Evolutionary conservation across 2,888 invertebrate genomes (phyloP), one percentile per base, ranked within the genome.

Genomic region (Chrysolina oricalcia): DNA sequence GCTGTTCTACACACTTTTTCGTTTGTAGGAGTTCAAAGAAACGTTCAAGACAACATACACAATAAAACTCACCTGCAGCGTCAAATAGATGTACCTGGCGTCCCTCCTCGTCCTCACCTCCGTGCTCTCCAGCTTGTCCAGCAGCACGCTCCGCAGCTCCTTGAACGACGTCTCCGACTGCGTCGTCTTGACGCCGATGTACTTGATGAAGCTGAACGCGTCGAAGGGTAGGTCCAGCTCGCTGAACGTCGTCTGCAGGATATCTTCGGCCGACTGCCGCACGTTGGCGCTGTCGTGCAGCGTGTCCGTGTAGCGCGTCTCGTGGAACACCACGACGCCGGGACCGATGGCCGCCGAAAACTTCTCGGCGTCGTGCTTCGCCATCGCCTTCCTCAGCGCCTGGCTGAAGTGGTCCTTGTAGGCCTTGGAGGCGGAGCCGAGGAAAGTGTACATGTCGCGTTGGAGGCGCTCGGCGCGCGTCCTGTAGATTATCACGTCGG

Each of bases 401-500:
- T 90, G 88, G 78, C 92, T 91, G 87, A 96, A 95, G 88, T 95
- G 94, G 81, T 92, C 91, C 73, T 91, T 91, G 86, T 94, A 96
- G 8, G 94, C 94, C 80, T 92, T 91, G 0, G 95, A 95, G 0
- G 95, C 95, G 75, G 93, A 93, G 9, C 94, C 94, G 72, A 96
- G 89, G 87, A 96, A 96, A 59, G 91, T 91, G 85, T 93, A 95
- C 90, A 96, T 91, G 86, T 96, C 95, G 78, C 91, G 91, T 84
- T 94, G 94, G 50, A 96, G 87, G 67, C 95, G 90, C 85, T 95
- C 95, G 0, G 95, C 93, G 73, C 93, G 90, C 11, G 95, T 95
- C 72, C 94, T 90, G 87, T 94, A 96, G 65, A 96, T 92, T 0
- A 95, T 92, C 78, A 96, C 91, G 87, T 96, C 96, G 3, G 95